phyloP scores from a whole-genome alignment of 2,797 vertebrate species.

The Sebastes variabilis region DNA sequence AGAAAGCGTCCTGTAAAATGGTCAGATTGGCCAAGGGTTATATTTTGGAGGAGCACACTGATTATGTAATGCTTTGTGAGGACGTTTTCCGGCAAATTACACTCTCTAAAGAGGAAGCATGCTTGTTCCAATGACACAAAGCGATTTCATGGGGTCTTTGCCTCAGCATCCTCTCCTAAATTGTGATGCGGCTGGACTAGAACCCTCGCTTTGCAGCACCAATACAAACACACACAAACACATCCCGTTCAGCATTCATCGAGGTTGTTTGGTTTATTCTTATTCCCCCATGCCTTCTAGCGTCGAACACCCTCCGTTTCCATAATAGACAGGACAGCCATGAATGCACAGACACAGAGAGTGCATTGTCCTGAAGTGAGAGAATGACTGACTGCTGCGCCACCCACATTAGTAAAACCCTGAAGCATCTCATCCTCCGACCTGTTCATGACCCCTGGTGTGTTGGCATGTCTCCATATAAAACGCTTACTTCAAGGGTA shows the following conservation, averaged over 20 bases:
- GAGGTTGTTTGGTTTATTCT: constrained; percentile 58
- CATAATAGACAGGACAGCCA: constrained; percentile 53
- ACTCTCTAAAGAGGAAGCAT: constrained; percentile 58
- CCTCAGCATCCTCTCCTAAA: constrained; percentile 70
- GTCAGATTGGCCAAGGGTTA: constrained; percentile 52
- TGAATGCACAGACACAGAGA: constrained; percentile 69
- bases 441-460: constrained; percentile 39
- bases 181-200: constrained; percentile 52
- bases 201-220: constrained; percentile 43
- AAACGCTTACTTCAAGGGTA: not conserved
- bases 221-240: constrained; percentile 62
- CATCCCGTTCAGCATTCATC: constrained; percentile 50
- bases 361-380: constrained; percentile 62
- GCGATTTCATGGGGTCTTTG: constrained; percentile 71
- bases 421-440: constrained; percentile 32
- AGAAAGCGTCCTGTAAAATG: constrained; percentile 39
- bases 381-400: constrained; percentile 56
- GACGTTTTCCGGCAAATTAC: constrained; percentile 74
- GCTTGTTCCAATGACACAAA: constrained; percentile 69
- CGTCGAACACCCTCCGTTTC: constrained; percentile 43
- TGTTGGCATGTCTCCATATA: constrained; percentile 5
- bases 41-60: constrained; percentile 35
- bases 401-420: constrained; percentile 51
- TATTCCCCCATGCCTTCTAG: constrained; percentile 40
- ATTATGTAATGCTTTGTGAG: constrained; percentile 75